Conservation (phyloP, 2,113 vertebrate genomes). For the Pogona vitticeps region DNA sequence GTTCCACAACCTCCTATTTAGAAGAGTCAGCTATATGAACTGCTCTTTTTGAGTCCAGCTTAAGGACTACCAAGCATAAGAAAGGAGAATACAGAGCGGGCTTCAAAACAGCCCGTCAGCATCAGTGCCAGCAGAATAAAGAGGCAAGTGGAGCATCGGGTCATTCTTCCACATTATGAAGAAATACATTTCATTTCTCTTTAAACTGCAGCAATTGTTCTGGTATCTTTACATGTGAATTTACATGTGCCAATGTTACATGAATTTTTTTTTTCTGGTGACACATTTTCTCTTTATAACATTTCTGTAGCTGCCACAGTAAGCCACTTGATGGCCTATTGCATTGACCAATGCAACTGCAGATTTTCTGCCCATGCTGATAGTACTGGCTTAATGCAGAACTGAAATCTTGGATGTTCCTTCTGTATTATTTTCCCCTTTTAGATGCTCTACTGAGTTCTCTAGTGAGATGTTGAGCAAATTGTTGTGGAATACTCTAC, state of each 20-base stretch:
- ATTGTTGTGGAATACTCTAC: slow-evolving; percentile 6
- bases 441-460: slow-evolving; percentile 45
- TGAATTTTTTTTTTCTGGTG: not conserved
- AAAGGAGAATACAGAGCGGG: too few species aligned
- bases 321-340: too few species aligned
- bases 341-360: not conserved
- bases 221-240: not conserved
- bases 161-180: not conserved
- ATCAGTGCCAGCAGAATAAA: too few species aligned
- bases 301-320: not conserved
- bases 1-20: not conserved
- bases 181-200: not conserved
- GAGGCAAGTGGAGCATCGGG: not conserved
- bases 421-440: slow-evolving; percentile 2
- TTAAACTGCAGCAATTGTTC: too few species aligned
- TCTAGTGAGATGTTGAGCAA: slow-evolving; percentile 37
- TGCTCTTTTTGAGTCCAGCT: too few species aligned
- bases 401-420: not conserved
- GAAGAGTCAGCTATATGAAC: too few species aligned
- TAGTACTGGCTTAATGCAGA: not conserved
- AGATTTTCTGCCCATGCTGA: not conserved
- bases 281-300: not conserved
- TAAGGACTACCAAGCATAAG: too few species aligned
- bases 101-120: too few species aligned
- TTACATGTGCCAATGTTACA: not conserved